Conservation (phyloP, 2,888 invertebrate species). For the Poecilus cupreus region DNA sequence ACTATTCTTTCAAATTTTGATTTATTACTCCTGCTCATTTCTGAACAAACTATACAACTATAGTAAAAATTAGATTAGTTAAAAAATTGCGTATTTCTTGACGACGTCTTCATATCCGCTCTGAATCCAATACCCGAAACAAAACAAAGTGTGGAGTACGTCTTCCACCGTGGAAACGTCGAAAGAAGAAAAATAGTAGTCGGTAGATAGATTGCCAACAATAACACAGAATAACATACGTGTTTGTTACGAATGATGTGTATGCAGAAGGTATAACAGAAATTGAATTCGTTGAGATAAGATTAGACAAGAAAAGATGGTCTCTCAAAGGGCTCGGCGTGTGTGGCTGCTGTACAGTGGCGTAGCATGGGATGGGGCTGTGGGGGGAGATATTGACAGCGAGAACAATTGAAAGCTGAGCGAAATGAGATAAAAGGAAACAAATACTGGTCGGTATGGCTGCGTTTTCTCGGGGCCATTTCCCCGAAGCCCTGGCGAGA, state of each 20-base stretch:
- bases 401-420: constrained; percentile 74
- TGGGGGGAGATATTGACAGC: constrained; percentile 68
- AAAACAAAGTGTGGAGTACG: background rate
- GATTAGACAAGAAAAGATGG: constrained; percentile 60
- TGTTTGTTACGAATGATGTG: constrained; percentile 63
- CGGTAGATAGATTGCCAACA: constrained; percentile 36
- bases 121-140: background rate
- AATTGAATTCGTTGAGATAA: constrained; percentile 70
- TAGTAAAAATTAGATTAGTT: too few relatives aligned
- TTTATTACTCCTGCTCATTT: too few relatives aligned
- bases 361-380: background rate
- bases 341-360: constrained; percentile 24
- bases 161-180: constrained; percentile 4
- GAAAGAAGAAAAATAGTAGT: constrained; percentile 35
- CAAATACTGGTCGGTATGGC: constrained; percentile 70
- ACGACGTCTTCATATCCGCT: background rate
- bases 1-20: too few relatives aligned
- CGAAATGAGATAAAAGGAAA: constrained; percentile 73
- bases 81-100: background rate
- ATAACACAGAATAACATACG: constrained; percentile 42
- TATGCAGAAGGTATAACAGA: constrained; percentile 71
- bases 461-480: background rate
- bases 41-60: too few relatives aligned
- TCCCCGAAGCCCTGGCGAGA: background rate
- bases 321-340: constrained; percentile 50